A percentile compares a stretch with the other conserved stretches of the same genome.
phyloP scores from a whole-genome alignment of 64 coral and sea anemone genomes.

The Pocillopora verrucosa region DNA sequence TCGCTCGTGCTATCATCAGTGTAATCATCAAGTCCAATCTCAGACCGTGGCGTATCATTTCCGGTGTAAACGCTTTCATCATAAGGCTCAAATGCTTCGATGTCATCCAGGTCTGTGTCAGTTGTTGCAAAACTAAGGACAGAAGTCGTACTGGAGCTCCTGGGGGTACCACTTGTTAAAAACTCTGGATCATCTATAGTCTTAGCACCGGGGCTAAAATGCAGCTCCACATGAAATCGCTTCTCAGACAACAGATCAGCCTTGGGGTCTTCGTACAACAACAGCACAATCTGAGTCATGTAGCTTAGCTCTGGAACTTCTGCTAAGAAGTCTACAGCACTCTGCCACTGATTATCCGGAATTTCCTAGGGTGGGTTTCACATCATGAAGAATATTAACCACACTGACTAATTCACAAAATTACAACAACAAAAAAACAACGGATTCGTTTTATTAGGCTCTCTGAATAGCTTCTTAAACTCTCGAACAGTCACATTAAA shows the following conservation, averaged over 20 bases:
- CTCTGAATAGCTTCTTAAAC: too few species aligned
- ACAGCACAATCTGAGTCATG: constrained; percentile 95
- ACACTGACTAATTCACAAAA: too few species aligned
- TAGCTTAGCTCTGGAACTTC: constrained; percentile 92
- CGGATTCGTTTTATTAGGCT: too few species aligned
- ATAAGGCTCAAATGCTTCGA: not conserved
- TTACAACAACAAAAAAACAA: too few species aligned
- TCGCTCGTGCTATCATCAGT: not conserved
- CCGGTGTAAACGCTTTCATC: constrained; percentile 26
- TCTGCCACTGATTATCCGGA: constrained; percentile 78
- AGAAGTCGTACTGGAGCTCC: not conserved
- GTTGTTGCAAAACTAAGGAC: not conserved
- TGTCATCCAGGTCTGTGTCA: not conserved
- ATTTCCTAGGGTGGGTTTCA: not conserved
- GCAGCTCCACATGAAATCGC: constrained; percentile 92
- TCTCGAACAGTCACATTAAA: too few species aligned
- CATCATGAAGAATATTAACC: not conserved
- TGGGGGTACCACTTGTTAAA: constrained; percentile 5
- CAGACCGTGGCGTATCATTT: constrained; percentile 48
- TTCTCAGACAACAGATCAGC: constrained; percentile 73
- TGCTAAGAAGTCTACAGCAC: constrained; percentile 83
- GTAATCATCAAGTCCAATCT: constrained; percentile 53
- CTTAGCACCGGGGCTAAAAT: constrained; percentile 88
- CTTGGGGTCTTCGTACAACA: constrained; percentile 94
- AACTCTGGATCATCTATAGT: constrained; percentile 76